A percentile compares a stretch with the other conserved stretches of the same genome.
Conservation (phyloP, 2,888 invertebrate species). For the Onchidella celtica region DNA sequence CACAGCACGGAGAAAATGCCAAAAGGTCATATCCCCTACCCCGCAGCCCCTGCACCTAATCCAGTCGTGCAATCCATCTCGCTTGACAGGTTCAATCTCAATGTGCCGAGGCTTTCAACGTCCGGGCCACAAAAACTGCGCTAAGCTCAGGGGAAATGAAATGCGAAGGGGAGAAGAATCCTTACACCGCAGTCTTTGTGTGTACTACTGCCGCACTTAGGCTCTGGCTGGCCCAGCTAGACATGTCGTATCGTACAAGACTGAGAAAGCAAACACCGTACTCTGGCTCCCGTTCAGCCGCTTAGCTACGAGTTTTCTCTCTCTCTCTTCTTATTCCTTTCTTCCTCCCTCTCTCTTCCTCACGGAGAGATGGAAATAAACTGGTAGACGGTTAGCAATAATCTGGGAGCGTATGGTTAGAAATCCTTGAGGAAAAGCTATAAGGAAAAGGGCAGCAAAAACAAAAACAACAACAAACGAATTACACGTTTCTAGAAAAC, state of each 20-base stretch:
- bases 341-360: not conserved
- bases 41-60: not conserved
- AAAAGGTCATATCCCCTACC: not conserved
- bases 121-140: not conserved
- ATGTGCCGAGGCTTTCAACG: slow-evolving; percentile 5
- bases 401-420: too few species aligned
- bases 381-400: not conserved
- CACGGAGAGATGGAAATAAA: not conserved
- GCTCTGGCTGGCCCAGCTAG: not conserved
- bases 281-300: too few species aligned
- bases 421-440: too few species aligned
- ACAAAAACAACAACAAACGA: too few species aligned
- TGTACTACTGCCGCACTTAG: not conserved
- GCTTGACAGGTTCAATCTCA: slow-evolving; percentile 30
- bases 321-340: slow-evolving; percentile 15
- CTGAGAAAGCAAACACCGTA: not conserved
- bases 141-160: not conserved
- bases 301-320: too few species aligned
- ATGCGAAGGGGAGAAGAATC: not conserved
- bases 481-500: too few species aligned
- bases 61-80: slow-evolving; percentile 17
- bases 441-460: too few species aligned
- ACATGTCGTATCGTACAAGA: not conserved
- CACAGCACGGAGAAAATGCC: not conserved
- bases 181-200: not conserved